A percentile compares a stretch with the other conserved stretches of the same genome.
These are phyloP conservation scores for Xiphorhynchus erythropygius DNA, from an alignment of 2,797 vertebrate species.

Conservation along the genomic window DNA sequence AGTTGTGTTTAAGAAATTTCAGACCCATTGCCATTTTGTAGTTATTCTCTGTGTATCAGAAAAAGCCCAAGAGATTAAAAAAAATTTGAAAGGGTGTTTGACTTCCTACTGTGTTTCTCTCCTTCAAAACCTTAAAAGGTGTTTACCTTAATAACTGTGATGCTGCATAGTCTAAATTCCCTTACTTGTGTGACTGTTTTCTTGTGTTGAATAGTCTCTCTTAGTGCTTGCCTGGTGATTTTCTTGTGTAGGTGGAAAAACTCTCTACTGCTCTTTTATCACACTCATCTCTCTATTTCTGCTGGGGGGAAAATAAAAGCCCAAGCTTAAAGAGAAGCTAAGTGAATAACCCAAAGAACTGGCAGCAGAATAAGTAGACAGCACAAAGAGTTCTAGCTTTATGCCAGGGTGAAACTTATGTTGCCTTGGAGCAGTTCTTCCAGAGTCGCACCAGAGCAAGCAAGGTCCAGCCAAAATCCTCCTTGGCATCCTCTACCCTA, in stretches of 20 bases:
- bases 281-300: not conserved
- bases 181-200: not conserved
- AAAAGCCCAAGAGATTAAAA: not conserved
- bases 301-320: not conserved
- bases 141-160: not conserved
- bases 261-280: not conserved
- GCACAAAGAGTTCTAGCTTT: not conserved
- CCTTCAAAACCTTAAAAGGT: not conserved
- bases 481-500: not conserved
- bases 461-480: not conserved
- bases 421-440: not conserved
- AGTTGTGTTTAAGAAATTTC: not conserved
- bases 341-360: not conserved
- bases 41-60: not conserved
- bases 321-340: not conserved
- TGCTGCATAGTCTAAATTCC: not conserved
- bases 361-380: not conserved
- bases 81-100: not conserved
- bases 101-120: not conserved
- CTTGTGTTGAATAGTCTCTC: not conserved
- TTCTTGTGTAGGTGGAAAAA: not conserved
- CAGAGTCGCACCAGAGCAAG: not conserved
- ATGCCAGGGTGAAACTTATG: fast-evolving
- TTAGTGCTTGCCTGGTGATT: not conserved
- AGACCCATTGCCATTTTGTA: not conserved